Evolutionary conservation across 1,140 invertebrate genomes (phyloP).

Genomic region (Rhagoletis zephyria): DNA sequence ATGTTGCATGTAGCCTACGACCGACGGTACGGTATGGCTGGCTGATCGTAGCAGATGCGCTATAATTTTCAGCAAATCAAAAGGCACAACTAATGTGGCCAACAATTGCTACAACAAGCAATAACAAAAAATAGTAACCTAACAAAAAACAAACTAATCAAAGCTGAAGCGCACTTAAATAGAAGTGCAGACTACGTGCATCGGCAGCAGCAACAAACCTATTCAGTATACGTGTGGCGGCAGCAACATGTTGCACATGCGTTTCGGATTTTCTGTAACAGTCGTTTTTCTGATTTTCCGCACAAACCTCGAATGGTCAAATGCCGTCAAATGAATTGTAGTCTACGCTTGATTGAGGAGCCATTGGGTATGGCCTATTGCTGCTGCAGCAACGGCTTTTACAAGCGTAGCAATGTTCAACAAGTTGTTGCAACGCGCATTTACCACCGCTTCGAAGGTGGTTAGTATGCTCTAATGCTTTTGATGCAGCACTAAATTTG

Average conservation of each 20-base stretch:
- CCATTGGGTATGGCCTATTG: not conserved
- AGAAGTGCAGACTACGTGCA: not conserved
- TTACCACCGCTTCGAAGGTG: not conserved
- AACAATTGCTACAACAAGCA: not conserved
- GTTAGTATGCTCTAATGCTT: not conserved
- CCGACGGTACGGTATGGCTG: not conserved
- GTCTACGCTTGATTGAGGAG: not conserved
- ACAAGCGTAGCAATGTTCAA: not conserved
- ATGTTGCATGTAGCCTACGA: not conserved
- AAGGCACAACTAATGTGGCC: conserved; percentile 40
- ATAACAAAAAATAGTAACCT: not conserved
- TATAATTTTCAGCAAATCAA: conserved; percentile 44
- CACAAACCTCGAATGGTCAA: not conserved
- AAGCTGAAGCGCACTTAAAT: not conserved
- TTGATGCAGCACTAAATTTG: not conserved
- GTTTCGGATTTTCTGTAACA: conserved; percentile 14
- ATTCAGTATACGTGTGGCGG: not conserved
- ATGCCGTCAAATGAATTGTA: not conserved
- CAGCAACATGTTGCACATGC: conserved; percentile 41
- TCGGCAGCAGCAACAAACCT: not conserved
- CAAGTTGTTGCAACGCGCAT: conserved; percentile 10
- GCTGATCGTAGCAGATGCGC: not conserved
- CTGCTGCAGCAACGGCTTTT: not conserved
- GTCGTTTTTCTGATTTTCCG: conserved; percentile 25
- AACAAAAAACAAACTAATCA: not conserved